phyloP scores from a whole-genome alignment of 2,113 vertebrate species.

The Tupaia chinensis region DNA sequence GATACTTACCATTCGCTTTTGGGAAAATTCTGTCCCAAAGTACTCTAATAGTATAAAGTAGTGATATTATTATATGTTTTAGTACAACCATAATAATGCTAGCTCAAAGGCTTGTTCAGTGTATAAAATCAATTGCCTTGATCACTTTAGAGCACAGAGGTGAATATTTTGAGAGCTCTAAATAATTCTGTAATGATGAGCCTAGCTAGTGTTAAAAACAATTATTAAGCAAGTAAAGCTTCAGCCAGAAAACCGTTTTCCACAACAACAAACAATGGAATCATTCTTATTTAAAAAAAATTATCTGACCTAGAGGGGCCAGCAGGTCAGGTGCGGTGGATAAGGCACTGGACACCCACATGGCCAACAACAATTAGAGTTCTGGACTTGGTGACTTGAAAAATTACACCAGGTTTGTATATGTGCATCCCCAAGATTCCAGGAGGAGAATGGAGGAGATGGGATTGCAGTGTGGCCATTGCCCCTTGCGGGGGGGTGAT shows the following conservation, averaged over 20 bases:
- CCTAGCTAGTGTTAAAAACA: not conserved
- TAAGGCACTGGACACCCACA: no score
- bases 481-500: no score
- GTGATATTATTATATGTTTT: not conserved
- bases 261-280: not conserved
- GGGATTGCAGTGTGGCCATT: no score
- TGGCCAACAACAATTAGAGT: no score
- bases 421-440: no score
- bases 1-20: not conserved
- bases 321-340: no score
- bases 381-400: no score
- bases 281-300: conserved; percentile 66
- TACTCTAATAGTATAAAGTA: not conserved
- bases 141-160: not conserved
- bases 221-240: not conserved
- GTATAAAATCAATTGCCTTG: not conserved
- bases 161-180: not conserved
- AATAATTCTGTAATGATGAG: not conserved
- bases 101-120: not conserved
- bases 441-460: no score
- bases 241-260: conserved; percentile 6
- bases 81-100: not conserved
- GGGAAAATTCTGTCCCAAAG: not conserved
- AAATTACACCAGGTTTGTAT: no score
- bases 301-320: not conserved